Conservation (phyloP, 2,888 invertebrate species). For the Diadegma fenestrale region DNA sequence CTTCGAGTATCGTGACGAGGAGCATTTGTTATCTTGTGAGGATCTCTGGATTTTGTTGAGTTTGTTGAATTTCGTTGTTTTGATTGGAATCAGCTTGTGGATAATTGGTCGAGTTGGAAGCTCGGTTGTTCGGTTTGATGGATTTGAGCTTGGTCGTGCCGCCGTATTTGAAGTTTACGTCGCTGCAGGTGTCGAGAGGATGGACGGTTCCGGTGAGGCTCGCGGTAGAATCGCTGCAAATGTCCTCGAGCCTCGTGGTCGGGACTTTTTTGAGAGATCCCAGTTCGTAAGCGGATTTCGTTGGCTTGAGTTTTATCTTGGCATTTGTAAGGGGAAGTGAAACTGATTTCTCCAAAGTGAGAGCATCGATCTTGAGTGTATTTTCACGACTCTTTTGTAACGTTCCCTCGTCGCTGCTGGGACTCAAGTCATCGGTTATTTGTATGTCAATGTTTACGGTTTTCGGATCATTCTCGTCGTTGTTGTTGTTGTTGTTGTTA, state of each 20-base stretch:
- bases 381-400: conserved; percentile 72
- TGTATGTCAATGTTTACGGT: conserved; percentile 83
- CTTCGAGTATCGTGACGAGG: conserved; percentile 74
- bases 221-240: conserved; percentile 85
- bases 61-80: conserved; percentile 76
- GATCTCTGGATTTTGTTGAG: conserved; percentile 78
- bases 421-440: conserved; percentile 81
- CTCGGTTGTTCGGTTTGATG: conserved; percentile 86
- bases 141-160: conserved; percentile 93
- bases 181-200: conserved; percentile 91
- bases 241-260: conserved; percentile 84
- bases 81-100: conserved; percentile 74
- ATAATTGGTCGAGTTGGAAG: conserved; percentile 73
- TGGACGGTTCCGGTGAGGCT: conserved; percentile 85
- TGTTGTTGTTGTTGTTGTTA: conserved; percentile 72
- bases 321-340: conserved; percentile 80
- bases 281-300: conserved; percentile 83
- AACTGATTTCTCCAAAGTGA: conserved; percentile 80
- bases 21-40: conserved; percentile 82
- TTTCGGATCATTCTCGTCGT: conserved; percentile 83
- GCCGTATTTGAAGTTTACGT: conserved; percentile 92
- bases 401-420: conserved; percentile 66
- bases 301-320: conserved; percentile 80
- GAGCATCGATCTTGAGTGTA: conserved; percentile 75
- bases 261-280: conserved; percentile 83